These are phyloP conservation scores for Drosophila varians DNA, from an alignment of 1,140 invertebrate genomes.

Conservation along the genomic window DNA sequence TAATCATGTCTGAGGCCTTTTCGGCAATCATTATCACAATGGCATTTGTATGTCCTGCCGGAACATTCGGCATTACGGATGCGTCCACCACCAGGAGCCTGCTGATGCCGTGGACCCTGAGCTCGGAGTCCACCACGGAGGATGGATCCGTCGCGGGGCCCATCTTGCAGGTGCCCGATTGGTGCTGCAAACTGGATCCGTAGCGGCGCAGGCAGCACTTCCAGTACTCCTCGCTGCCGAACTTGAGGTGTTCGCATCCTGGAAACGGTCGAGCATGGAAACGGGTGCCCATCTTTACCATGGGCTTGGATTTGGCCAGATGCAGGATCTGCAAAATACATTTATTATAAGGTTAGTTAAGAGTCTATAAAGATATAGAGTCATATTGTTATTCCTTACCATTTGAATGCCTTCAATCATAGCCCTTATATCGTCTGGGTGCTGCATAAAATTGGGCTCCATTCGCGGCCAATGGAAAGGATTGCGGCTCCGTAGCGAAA, in stretches of 20 bases:
- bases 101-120: constrained; percentile 89
- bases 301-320: constrained; percentile 86
- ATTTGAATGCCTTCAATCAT: constrained; percentile 90
- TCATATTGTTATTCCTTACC: no score
- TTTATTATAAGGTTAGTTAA: no score
- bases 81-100: constrained; percentile 89
- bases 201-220: constrained; percentile 88
- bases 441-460: constrained; percentile 90
- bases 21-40: constrained; percentile 88
- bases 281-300: constrained; percentile 86
- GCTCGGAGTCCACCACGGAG: constrained; percentile 90
- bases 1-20: constrained; percentile 86
- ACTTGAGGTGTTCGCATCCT: constrained; percentile 86
- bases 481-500: constrained; percentile 87
- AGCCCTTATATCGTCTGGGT: constrained; percentile 87
- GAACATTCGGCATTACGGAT: constrained; percentile 88
- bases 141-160: constrained; percentile 87
- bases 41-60: constrained; percentile 87
- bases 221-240: constrained; percentile 90
- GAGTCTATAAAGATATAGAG: no score
- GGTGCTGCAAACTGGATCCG: constrained; percentile 90
- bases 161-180: constrained; percentile 91
- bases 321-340: constrained; percentile 86
- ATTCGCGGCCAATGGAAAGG: constrained; percentile 90
- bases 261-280: constrained; percentile 87